A percentile compares a stretch with the other conserved stretches of the same genome.
Evolutionary conservation across 1,140 invertebrate genomes (phyloP).

Genomic region (Agraylea sexmaculata): DNA sequence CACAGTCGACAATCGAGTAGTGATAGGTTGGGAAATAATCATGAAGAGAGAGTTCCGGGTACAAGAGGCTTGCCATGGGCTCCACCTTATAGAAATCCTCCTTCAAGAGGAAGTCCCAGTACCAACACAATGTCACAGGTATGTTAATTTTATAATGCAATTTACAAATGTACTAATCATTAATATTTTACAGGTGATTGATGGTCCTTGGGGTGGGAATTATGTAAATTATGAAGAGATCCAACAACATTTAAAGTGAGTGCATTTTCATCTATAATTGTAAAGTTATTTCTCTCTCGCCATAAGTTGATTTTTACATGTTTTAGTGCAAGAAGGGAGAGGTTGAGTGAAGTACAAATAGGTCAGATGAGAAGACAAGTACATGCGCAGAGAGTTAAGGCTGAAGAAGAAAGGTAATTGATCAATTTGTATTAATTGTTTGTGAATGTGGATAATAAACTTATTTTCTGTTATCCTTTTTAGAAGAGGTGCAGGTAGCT

Average conservation of each 20-base stretch:
- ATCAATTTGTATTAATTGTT: too few species aligned
- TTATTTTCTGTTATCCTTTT: constrained; percentile 12
- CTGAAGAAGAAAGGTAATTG: constrained; percentile 59
- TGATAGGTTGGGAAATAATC: constrained; percentile 17
- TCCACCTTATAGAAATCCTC: constrained; percentile 21
- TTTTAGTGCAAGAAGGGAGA: constrained; percentile 35
- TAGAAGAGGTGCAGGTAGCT: constrained; percentile 52
- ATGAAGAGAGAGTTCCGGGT: constrained; percentile 2
- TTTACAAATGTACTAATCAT: constrained; percentile 24
- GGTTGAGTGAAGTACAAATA: constrained; percentile 56
- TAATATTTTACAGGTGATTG: constrained; percentile 31
- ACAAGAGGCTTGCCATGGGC: constrained; percentile 25
- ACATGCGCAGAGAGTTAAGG: constrained; percentile 56
- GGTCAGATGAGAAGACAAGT: constrained; percentile 60
- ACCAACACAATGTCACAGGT: constrained; percentile 20
- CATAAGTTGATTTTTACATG: constrained; percentile 9
- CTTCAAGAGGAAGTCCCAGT: constrained; percentile 16
- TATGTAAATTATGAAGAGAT: constrained; percentile 79
- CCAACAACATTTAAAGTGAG: constrained; percentile 58
- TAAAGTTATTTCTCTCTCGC: constrained; percentile 6
- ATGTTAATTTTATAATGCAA: neutral
- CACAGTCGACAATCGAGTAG: constrained; percentile 29
- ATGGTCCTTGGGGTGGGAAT: constrained; percentile 49
- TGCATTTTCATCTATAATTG: constrained; percentile 12
- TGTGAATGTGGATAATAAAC: too few species aligned